Percentiles rank a stretch among this genome's conserved stretches.
These are phyloP conservation scores for Caenorhabditis wallacei DNA, from an alignment of 2,888 invertebrate species.

Conservation along the genomic window DNA sequence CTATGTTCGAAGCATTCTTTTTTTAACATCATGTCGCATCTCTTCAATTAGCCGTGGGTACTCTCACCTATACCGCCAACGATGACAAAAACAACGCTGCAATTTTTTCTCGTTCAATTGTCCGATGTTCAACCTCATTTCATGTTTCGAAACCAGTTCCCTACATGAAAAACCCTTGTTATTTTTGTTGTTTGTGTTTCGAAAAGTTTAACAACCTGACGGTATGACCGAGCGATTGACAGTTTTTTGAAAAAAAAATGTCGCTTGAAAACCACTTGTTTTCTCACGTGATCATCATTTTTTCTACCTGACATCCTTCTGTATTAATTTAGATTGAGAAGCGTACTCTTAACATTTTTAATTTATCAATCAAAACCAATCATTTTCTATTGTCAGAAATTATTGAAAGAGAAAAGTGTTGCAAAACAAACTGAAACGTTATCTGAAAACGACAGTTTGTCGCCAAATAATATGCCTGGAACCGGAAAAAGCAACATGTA, in stretches of 20 bases:
- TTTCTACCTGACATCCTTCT: slow-evolving; percentile 11
- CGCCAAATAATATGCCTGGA: slow-evolving; percentile 43
- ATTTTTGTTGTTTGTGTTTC: slow-evolving; percentile 62
- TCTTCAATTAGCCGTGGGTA: slow-evolving; percentile 18
- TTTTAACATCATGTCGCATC: neutral
- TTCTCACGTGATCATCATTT: slow-evolving; percentile 56
- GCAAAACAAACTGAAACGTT: slow-evolving; percentile 58
- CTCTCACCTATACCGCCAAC: slow-evolving; percentile 14
- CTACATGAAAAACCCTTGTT: slow-evolving; percentile 60
- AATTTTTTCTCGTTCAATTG: slow-evolving; percentile 57
- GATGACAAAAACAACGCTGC: slow-evolving; percentile 47
- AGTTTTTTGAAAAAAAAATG: slow-evolving; percentile 36
- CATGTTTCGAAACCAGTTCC: slow-evolving; percentile 61
- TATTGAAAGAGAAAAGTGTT: slow-evolving; percentile 21
- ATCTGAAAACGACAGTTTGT: slow-evolving; percentile 60
- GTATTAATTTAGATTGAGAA: slow-evolving; percentile 4
- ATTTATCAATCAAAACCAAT: slow-evolving; percentile 37
- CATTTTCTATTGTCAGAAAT: slow-evolving; percentile 30
- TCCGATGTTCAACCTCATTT: slow-evolving; percentile 61
- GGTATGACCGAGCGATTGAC: slow-evolving; percentile 58
- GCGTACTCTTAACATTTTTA: slow-evolving; percentile 32
- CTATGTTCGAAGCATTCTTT: neutral
- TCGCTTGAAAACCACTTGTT: slow-evolving; percentile 45
- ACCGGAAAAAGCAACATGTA: slow-evolving; percentile 24
- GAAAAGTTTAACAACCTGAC: slow-evolving; percentile 62